Evolutionary conservation across 1,140 invertebrate species (phyloP).

Genomic region (Drosophila ogumai): DNA sequence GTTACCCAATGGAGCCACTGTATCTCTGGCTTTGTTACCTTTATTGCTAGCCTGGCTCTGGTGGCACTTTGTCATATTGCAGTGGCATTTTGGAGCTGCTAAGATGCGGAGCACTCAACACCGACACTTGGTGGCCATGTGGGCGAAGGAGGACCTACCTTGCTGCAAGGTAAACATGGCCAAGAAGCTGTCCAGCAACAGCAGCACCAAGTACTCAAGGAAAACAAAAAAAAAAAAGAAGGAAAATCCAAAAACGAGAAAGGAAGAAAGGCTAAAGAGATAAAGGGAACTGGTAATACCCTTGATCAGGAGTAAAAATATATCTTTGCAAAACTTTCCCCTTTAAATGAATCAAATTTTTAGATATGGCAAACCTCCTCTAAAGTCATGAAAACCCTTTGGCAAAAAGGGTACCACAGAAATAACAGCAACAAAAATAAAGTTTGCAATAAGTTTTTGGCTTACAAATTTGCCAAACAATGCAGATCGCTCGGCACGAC

Average conservation of each 20-base stretch:
- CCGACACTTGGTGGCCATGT: conserved; percentile 36
- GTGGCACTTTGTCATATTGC: conserved; percentile 46
- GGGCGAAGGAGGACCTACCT: conserved; percentile 36
- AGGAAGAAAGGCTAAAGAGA: not conserved
- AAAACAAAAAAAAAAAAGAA: not conserved
- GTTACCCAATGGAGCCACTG: conserved; percentile 16
- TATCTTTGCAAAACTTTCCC: no score
- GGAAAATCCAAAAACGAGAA: not conserved
- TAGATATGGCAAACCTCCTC: not conserved
- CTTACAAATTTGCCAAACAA: conserved; percentile 79
- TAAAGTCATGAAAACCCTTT: conserved; percentile 2
- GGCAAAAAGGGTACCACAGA: conserved; percentile 34
- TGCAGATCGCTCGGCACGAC: conserved; percentile 74
- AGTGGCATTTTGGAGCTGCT: conserved; percentile 38
- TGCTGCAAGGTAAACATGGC: conserved; percentile 42
- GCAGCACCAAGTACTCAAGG: conserved; percentile 7
- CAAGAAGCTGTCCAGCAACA: conserved; percentile 39
- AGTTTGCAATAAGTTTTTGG: conserved; percentile 54
- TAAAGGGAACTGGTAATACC: not conserved
- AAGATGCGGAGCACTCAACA: conserved; percentile 36
- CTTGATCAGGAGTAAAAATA: not conserved
- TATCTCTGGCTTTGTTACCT: conserved; percentile 1
- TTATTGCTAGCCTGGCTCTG: conserved; percentile 13
- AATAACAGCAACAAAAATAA: conserved; percentile 30
- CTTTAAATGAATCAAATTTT: no score